phyloP scores from a whole-genome alignment of 2,888 invertebrate species.

The Cheilosia urbana region DNA sequence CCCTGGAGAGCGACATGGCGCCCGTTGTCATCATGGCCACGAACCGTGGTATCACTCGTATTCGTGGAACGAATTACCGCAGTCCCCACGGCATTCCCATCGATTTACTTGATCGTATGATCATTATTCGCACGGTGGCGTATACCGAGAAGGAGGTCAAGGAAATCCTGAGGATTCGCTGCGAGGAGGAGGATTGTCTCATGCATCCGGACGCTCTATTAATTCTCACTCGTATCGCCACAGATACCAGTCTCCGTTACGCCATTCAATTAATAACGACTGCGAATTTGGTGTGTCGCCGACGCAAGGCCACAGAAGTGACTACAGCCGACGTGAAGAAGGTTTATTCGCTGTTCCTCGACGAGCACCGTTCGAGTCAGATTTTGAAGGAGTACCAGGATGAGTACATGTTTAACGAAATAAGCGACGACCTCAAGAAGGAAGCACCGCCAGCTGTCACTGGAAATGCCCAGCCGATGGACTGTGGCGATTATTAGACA shows the following conservation, averaged over 20 bases:
- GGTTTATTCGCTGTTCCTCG: conserved; percentile 97
- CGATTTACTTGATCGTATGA: conserved; percentile 97
- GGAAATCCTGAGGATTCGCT: conserved; percentile 96
- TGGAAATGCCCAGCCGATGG: conserved; percentile 81
- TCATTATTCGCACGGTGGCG: conserved; percentile 95
- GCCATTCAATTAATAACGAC: conserved; percentile 99
- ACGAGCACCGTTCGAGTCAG: conserved; percentile 96
- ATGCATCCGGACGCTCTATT: conserved; percentile 95
- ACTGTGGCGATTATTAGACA: conserved; percentile 77
- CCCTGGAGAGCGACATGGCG: conserved; percentile 98
- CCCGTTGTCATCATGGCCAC: conserved; percentile 99
- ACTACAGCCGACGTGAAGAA: conserved; percentile 95
- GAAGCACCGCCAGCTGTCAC: conserved; percentile 60
- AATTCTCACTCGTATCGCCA: conserved; percentile 95
- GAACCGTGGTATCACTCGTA: conserved; percentile 96
- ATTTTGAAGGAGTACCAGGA: conserved; percentile 97
- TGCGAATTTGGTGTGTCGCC: conserved; percentile 95
- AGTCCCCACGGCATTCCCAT: conserved; percentile 99
- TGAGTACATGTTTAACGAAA: conserved; percentile 96
- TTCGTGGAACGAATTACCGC: conserved; percentile 96
- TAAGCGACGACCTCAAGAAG: conserved; percentile 79
- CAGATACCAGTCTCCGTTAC: conserved; percentile 97
- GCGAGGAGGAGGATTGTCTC: conserved; percentile 99
- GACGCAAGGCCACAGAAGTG: conserved; percentile 94
- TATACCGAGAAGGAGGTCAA: conserved; percentile 95